phyloP scores from a whole-genome alignment of 2,113 vertebrate species.

The Lipophrys pholis region DNA sequence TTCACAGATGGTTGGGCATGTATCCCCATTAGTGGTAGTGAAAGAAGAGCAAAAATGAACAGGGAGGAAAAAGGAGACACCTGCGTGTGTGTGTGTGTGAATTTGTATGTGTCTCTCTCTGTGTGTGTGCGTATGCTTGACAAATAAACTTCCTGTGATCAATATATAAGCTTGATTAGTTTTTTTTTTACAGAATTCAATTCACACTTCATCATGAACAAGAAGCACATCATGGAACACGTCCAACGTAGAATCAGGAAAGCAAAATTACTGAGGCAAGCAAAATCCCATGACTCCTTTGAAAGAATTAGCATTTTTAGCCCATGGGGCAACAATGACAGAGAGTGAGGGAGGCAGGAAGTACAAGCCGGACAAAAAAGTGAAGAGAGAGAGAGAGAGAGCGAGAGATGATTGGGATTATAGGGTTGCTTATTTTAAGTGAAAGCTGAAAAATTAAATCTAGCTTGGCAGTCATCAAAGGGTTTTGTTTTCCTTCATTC shows the following conservation, averaged over 20 bases:
- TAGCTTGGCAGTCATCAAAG: slow-evolving; percentile 71
- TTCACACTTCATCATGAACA: slow-evolving; percentile 56
- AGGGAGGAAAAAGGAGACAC: slow-evolving; percentile 56
- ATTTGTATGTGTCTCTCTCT: slow-evolving; percentile 53
- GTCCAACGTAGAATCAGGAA: slow-evolving; percentile 59
- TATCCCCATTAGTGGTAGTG: slow-evolving; percentile 72
- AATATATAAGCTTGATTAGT: slow-evolving; percentile 44
- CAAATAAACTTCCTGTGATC: slow-evolving; percentile 56
- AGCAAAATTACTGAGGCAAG: slow-evolving; percentile 71
- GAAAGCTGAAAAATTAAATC: slow-evolving; percentile 77
- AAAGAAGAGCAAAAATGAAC: slow-evolving; percentile 43
- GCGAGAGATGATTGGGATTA: slow-evolving; percentile 26
- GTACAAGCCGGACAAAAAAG: slow-evolving; percentile 37
- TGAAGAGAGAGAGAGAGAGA: slow-evolving; percentile 32
- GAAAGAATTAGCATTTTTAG: slow-evolving; percentile 80
- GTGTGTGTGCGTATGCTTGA: slow-evolving; percentile 18
- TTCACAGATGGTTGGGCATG: slow-evolving; percentile 82
- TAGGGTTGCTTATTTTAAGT: too few species aligned
- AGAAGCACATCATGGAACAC: slow-evolving; percentile 61
- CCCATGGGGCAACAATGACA: slow-evolving; percentile 48
- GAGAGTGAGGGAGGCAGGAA: slow-evolving; percentile 44
- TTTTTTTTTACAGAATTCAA: slow-evolving; percentile 54
- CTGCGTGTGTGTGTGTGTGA: slow-evolving; percentile 53
- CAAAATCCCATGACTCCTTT: slow-evolving; percentile 73
- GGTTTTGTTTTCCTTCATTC: slow-evolving; percentile 46